Conservation (phyloP, 2,113 vertebrate genomes). For the Crocuta crocuta region DNA sequence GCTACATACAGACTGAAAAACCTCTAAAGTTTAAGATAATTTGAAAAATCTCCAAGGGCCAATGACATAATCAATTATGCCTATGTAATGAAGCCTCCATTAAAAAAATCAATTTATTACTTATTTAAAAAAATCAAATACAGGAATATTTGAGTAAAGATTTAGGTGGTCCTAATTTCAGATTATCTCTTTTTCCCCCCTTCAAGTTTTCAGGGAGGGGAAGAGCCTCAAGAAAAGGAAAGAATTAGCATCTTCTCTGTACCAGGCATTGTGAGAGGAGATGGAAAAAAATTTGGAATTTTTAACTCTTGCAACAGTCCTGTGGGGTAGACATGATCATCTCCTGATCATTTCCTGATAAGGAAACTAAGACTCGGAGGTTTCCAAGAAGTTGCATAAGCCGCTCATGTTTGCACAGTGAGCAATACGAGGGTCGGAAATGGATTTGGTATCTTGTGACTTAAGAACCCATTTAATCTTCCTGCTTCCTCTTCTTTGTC, state of each 20-base stretch:
- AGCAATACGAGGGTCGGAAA: background rate
- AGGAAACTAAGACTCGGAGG: background rate
- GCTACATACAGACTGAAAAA: background rate
- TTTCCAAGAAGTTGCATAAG: background rate
- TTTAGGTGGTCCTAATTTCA: background rate
- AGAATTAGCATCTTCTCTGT: background rate
- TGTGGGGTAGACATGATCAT: background rate
- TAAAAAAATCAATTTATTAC: background rate
- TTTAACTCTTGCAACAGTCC: background rate
- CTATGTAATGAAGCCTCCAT: background rate
- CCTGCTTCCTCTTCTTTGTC: background rate
- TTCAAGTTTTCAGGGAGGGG: background rate
- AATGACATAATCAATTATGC: background rate
- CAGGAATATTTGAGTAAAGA: background rate
- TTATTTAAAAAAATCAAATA: conserved; percentile 7
- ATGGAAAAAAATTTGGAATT: background rate
- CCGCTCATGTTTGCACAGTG: background rate
- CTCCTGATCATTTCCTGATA: background rate
- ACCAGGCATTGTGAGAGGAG: background rate
- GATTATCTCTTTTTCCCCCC: background rate
- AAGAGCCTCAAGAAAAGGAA: background rate
- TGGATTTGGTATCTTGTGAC: background rate
- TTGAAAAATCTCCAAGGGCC: background rate
- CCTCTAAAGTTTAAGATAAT: conserved; percentile 24
- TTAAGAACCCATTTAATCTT: background rate